Percentiles rank a stretch among this genome's conserved stretches.
These are phyloP conservation scores for Archaeoteleia sp. DNA, from an alignment of 2,888 invertebrate species.

Conservation along the genomic window DNA sequence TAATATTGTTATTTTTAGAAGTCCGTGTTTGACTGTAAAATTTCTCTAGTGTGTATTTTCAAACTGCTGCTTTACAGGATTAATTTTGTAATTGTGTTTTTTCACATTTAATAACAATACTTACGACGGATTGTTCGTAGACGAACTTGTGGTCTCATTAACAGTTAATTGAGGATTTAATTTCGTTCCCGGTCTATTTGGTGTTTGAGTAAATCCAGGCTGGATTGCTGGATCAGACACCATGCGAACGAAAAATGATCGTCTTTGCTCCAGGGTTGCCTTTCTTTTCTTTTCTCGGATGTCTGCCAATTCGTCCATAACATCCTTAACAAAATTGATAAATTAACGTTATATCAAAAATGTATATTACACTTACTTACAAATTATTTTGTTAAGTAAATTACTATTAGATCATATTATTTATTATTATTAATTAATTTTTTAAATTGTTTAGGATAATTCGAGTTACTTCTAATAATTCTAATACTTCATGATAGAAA, in stretches of 20 bases:
- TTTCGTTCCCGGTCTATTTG: conserved; percentile 69
- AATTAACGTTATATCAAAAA: no score
- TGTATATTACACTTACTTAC: no score
- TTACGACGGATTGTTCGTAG: conserved; percentile 55
- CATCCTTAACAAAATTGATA: no score
- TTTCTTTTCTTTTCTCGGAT: conserved; percentile 84
- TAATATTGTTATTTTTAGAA: no score
- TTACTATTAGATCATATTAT: neutral
- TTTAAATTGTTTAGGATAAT: neutral
- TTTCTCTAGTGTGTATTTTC: no score
- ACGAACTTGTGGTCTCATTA: conserved; percentile 66
- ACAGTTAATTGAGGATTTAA: conserved; percentile 70
- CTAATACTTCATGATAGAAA: no score
- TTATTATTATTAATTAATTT: conserved; percentile 1
- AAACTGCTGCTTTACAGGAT: no score
- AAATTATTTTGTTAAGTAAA: conserved; percentile 8
- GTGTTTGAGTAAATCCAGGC: conserved; percentile 73
- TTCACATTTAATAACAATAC: no score
- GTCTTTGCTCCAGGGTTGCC: conserved; percentile 90
- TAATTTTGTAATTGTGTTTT: no score
- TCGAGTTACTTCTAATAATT: no score
- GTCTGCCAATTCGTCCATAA: conserved; percentile 84
- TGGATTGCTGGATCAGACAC: conserved; percentile 95
- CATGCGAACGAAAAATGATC: conserved; percentile 98
- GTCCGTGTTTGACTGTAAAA: no score